Evolutionary conservation across 2,113 vertebrate species (phyloP).

Genomic region (Perca fluviatilis): DNA sequence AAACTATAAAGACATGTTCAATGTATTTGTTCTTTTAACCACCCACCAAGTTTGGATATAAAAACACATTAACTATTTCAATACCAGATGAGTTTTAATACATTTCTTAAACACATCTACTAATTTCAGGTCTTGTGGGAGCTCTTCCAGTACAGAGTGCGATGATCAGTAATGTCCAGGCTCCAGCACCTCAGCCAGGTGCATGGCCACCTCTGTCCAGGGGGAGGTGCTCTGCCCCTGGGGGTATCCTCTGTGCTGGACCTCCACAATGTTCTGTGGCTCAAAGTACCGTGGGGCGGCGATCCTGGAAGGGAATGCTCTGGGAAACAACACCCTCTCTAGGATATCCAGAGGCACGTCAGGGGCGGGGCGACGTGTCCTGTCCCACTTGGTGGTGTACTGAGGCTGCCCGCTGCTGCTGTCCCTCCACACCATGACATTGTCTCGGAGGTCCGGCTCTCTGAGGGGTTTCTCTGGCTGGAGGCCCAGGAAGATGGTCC

Average conservation of each 20-base stretch:
- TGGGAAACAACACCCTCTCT: constrained; percentile 75
- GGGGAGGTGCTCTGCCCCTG: constrained; percentile 49
- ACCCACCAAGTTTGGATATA: background rate
- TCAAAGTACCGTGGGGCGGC: constrained; percentile 48
- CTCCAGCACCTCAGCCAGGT: constrained; percentile 74
- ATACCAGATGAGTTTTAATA: constrained; percentile 28
- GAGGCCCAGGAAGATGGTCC: constrained; percentile 55
- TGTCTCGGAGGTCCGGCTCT: constrained; percentile 60
- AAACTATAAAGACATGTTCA: background rate
- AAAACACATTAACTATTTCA: background rate
- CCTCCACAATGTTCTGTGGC: constrained; percentile 53
- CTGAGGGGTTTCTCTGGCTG: constrained; percentile 22
- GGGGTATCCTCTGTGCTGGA: constrained; percentile 48
- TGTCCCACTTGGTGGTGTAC: constrained; percentile 66
- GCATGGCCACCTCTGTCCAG: constrained; percentile 82
- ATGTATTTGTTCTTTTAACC: background rate
- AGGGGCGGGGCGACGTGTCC: constrained; percentile 30
- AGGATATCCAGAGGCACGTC: constrained; percentile 70
- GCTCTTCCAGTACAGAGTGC: background rate
- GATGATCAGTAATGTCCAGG: constrained; percentile 70
- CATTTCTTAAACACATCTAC: background rate
- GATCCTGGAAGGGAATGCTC: constrained; percentile 69
- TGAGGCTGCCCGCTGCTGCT: constrained; percentile 3
- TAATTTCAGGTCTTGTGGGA: background rate
- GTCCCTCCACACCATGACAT: constrained; percentile 50